These are phyloP conservation scores for Apogon hyalosoma DNA, from an alignment of 2,797 vertebrate genomes.

Conservation along the genomic window DNA sequence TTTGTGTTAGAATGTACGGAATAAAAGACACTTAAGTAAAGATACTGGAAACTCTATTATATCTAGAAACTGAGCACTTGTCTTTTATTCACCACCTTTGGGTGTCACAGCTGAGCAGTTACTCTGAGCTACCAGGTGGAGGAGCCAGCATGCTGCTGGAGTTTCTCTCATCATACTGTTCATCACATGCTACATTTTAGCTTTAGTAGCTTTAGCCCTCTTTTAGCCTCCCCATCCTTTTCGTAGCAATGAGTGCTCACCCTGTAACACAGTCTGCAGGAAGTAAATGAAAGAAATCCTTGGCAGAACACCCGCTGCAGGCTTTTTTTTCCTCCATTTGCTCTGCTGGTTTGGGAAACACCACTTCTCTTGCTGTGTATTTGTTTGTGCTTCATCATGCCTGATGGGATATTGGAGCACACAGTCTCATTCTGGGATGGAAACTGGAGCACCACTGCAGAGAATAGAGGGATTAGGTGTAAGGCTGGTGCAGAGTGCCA, in stretches of 20 bases:
- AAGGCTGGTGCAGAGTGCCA: constrained; percentile 47
- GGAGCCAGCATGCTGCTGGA: constrained; percentile 49
- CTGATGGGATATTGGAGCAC: constrained; percentile 37
- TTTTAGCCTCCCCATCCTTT: constrained; percentile 26
- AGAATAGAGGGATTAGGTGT: constrained; percentile 69
- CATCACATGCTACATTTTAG: constrained; percentile 20
- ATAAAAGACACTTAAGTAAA: too few species aligned
- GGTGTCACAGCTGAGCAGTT: constrained; percentile 6
- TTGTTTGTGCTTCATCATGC: constrained; percentile 40
- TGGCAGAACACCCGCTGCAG: neutral
- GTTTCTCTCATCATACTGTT: neutral
- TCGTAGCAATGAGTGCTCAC: constrained; percentile 11
- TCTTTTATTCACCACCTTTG: neutral
- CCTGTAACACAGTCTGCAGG: constrained; percentile 1
- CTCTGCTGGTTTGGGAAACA: constrained; percentile 31
- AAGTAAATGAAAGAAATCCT: neutral
- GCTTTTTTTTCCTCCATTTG: neutral
- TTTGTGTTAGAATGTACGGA: too few species aligned
- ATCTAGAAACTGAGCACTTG: neutral
- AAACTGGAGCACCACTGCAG: constrained; percentile 71
- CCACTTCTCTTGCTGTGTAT: constrained; percentile 18
- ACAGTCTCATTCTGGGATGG: constrained; percentile 40
- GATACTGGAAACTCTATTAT: too few species aligned
- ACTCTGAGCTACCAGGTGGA: constrained; percentile 53
- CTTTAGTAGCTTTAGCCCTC: constrained; percentile 18